phyloP scores from a whole-genome alignment of 2,888 invertebrate species.

The Drosophila cracens region DNA sequence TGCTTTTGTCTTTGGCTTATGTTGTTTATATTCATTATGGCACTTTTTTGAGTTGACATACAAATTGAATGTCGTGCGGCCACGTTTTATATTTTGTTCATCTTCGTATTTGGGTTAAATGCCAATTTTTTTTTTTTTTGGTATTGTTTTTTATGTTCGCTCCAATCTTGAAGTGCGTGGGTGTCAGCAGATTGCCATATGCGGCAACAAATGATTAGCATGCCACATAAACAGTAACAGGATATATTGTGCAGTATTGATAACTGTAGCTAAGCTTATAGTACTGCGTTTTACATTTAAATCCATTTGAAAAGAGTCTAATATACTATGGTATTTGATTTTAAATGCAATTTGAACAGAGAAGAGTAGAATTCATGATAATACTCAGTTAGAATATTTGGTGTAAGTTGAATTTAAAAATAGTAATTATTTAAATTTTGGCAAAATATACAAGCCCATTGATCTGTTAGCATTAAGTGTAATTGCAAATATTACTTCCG shows the following conservation, averaged over 20 bases:
- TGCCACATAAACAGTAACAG: constrained; percentile 6
- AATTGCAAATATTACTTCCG: neutral
- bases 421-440: neutral
- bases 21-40: constrained; percentile 48
- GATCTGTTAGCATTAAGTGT: neutral
- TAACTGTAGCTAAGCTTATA: neutral
- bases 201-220: constrained; percentile 3
- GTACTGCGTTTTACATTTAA: neutral
- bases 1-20: constrained; percentile 30
- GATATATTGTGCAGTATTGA: neutral
- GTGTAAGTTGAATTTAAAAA: neutral
- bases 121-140: constrained; percentile 38
- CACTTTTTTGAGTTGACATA: constrained; percentile 56
- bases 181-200: constrained; percentile 36
- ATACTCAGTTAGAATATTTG: neutral
- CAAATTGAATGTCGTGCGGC: constrained; percentile 69
- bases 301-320: neutral
- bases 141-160: constrained; percentile 40
- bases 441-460: neutral
- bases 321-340: neutral
- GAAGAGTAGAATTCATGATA: neutral
- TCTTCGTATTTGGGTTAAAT: constrained; percentile 74
- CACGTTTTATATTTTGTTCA: constrained; percentile 64
- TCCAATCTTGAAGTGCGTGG: constrained; percentile 44
- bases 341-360: neutral